These are phyloP conservation scores for Riptortus pedestris DNA, from an alignment of 1,140 invertebrate genomes.

Conservation along the genomic window DNA sequence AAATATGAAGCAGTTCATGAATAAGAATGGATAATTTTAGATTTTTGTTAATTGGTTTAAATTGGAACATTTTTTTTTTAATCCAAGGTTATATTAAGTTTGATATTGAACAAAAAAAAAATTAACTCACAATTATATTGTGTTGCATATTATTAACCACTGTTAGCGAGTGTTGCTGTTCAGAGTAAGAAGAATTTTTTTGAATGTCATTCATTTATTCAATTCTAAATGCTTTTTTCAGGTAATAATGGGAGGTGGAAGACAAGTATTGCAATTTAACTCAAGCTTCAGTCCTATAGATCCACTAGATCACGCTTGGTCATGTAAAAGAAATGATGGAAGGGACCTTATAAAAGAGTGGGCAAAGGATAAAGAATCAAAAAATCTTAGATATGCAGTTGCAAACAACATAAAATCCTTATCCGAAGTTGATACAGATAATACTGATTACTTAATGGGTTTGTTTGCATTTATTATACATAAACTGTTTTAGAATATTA, in stretches of 20 bases:
- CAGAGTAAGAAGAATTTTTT: neutral
- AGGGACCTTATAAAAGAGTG: neutral
- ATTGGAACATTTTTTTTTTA: too few relatives aligned
- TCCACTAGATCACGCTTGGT: neutral
- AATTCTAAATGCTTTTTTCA: too few relatives aligned
- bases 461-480: neutral
- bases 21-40: too few relatives aligned
- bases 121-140: too few relatives aligned
- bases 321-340: neutral
- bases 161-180: too few relatives aligned
- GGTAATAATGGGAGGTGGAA: conserved; percentile 76
- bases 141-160: too few relatives aligned
- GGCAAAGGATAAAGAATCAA: neutral
- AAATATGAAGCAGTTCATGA: too few relatives aligned
- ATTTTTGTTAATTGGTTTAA: too few relatives aligned
- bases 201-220: neutral
- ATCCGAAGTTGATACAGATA: neutral
- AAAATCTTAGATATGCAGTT: neutral
- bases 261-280: conserved; percentile 56
- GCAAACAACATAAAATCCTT: neutral
- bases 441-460: conserved; percentile 2
- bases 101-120: too few relatives aligned
- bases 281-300: conserved; percentile 26
- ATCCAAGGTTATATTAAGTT: too few relatives aligned
- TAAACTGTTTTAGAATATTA: too few relatives aligned